Conservation (phyloP, 2,888 invertebrate genomes). For the Strigamia maritima region DNA sequence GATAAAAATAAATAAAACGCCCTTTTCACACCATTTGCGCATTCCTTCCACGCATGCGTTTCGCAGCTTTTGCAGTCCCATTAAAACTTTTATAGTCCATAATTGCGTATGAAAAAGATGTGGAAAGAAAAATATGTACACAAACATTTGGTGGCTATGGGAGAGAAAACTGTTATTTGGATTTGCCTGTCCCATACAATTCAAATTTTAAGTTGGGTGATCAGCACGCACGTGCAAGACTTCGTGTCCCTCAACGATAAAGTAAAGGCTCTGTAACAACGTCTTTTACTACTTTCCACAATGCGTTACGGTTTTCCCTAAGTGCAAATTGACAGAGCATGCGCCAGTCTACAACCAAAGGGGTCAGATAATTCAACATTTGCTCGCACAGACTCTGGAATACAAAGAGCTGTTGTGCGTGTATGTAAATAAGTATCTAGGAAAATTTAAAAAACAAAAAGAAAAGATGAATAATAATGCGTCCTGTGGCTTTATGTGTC, state of each 20-base stretch:
- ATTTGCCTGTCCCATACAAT: neutral
- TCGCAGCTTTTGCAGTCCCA: neutral
- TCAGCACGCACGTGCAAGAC: conserved; percentile 20
- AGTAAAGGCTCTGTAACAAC: conserved; percentile 11
- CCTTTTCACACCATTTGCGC: neutral
- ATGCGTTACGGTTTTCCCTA: conserved; percentile 4
- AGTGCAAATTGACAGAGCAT: conserved; percentile 25
- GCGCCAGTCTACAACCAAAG: neutral
- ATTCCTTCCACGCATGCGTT: conserved; percentile 8
- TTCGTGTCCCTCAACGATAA: conserved; percentile 21
- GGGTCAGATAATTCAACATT: conserved; percentile 2
- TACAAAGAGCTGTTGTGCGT: neutral
- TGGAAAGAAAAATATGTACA: neutral
- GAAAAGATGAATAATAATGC: neutral
- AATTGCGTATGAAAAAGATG: neutral
- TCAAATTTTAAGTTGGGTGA: conserved; percentile 7
- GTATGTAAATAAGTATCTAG: neutral
- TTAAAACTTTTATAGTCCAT: conserved; percentile 30
- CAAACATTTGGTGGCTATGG: neutral
- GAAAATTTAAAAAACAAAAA: neutral
- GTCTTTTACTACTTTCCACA: conserved; percentile 17
- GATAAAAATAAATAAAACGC: neutral
- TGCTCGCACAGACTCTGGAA: neutral
- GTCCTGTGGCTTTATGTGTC: neutral
- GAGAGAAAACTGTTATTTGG: neutral